These are phyloP conservation scores for Agonopterix heracliana DNA, from an alignment of 2,888 invertebrate genomes.

Conservation along the genomic window DNA sequence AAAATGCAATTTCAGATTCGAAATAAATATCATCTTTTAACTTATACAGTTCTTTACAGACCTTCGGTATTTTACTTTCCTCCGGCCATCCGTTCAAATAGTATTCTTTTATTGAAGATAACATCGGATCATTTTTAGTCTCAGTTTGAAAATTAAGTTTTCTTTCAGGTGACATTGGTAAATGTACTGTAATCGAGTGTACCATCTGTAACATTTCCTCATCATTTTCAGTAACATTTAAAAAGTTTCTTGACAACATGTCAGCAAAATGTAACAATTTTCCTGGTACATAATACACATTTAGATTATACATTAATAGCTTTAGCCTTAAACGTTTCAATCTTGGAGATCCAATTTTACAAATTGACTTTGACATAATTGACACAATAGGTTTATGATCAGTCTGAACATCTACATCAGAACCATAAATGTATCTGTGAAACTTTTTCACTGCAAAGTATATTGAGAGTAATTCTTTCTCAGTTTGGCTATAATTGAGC, in stretches of 20 bases:
- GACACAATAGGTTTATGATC: constrained; percentile 1
- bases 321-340: background rate
- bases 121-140: constrained; percentile 4
- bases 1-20: constrained; percentile 5
- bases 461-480: constrained; percentile 7
- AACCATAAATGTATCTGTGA: constrained; percentile 9
- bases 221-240: constrained; percentile 6
- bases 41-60: constrained; percentile 4
- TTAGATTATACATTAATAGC: constrained; percentile 1
- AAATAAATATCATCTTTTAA: constrained; percentile 9
- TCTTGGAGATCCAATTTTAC: constrained; percentile 1
- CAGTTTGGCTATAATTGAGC: constrained; percentile 9
- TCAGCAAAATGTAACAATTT: background rate
- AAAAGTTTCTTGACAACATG: background rate
- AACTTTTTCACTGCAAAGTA: constrained; percentile 5
- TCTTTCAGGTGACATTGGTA: constrained; percentile 11
- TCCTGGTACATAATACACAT: background rate
- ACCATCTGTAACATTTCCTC: constrained; percentile 11
- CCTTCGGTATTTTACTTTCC: constrained; percentile 1
- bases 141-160: constrained; percentile 5
- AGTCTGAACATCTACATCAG: constrained; percentile 3
- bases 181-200: constrained; percentile 8
- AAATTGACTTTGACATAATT: constrained; percentile 1
- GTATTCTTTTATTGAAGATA: constrained; percentile 4
- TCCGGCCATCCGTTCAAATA: constrained; percentile 10